Conservation (phyloP, 2,888 invertebrate species). For the Apodemia duryi region DNA sequence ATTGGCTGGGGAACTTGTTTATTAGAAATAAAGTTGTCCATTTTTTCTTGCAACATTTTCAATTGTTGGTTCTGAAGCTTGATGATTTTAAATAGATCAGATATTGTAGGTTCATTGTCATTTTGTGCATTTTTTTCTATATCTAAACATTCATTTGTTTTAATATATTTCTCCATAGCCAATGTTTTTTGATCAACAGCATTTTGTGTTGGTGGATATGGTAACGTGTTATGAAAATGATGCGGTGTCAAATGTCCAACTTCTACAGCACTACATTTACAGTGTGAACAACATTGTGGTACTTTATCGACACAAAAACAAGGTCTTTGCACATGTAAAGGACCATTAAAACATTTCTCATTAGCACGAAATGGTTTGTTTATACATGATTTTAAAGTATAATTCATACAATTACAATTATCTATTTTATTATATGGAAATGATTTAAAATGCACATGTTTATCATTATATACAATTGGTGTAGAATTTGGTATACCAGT, state of each 20-base stretch:
- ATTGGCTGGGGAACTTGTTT: constrained; percentile 38
- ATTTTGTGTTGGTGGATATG: constrained; percentile 36
- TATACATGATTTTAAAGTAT: neutral
- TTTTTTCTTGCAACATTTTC: constrained; percentile 81
- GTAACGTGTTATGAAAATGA: constrained; percentile 34
- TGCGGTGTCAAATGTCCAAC: constrained; percentile 11
- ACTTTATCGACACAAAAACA: neutral
- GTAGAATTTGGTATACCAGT: constrained; percentile 26
- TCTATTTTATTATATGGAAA: neutral
- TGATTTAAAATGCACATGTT: neutral
- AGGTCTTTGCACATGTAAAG: neutral
- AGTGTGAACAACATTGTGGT: neutral
- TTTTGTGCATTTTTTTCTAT: constrained; percentile 54
- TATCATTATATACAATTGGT: constrained; percentile 14
- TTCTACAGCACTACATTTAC: constrained; percentile 3
- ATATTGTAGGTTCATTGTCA: constrained; percentile 75
- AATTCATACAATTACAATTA: constrained; percentile 12
- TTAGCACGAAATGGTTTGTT: neutral
- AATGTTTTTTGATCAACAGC: constrained; percentile 59
- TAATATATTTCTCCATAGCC: constrained; percentile 58
- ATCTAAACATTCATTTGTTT: constrained; percentile 44
- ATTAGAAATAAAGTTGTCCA: constrained; percentile 73
- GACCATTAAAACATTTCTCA: neutral
- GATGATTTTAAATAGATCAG: constrained; percentile 82
- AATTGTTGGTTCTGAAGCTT: constrained; percentile 84